phyloP scores from a whole-genome alignment of 2,113 vertebrate genomes.

The Fulica atra region DNA sequence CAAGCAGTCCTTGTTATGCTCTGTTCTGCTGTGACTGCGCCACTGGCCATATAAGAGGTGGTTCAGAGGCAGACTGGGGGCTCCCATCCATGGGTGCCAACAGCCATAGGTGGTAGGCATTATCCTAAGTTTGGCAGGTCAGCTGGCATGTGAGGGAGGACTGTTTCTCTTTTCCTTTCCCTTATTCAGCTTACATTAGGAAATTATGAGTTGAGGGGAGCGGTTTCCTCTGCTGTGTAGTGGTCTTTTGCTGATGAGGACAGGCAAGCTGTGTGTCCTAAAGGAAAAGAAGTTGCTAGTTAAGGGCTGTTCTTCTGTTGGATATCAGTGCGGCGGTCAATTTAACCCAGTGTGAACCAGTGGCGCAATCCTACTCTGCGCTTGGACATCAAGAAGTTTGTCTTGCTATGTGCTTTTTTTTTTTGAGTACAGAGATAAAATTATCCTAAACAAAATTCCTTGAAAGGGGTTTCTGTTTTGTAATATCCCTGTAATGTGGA shows the following conservation, averaged over 20 bases:
- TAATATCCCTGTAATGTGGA: not conserved
- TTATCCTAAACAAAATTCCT: not conserved
- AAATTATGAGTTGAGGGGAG: not conserved
- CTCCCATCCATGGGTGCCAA: not conserved
- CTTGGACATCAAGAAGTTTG: not conserved
- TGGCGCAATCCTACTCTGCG: not conserved
- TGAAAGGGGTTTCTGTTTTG: not conserved
- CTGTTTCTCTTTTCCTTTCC: not conserved
- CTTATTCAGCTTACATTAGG: not conserved
- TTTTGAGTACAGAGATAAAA: not conserved
- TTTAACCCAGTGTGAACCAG: not conserved
- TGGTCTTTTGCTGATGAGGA: not conserved
- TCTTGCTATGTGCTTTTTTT: not conserved
- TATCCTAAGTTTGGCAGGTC: not conserved
- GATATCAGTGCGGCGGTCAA: not conserved
- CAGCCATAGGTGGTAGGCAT: not conserved
- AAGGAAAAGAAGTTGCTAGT: not conserved
- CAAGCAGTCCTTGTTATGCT: not conserved
- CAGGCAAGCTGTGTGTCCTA: not conserved
- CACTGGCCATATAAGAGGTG: not conserved
- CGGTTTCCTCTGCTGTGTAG: not conserved
- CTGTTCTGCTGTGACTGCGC: fast-evolving
- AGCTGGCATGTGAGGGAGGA: not conserved
- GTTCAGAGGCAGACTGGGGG: not conserved
- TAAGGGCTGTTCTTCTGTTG: not conserved